Conservation (phyloP, 92 coral and sea anemone species). For the Hydrozoanthus gracilis region DNA sequence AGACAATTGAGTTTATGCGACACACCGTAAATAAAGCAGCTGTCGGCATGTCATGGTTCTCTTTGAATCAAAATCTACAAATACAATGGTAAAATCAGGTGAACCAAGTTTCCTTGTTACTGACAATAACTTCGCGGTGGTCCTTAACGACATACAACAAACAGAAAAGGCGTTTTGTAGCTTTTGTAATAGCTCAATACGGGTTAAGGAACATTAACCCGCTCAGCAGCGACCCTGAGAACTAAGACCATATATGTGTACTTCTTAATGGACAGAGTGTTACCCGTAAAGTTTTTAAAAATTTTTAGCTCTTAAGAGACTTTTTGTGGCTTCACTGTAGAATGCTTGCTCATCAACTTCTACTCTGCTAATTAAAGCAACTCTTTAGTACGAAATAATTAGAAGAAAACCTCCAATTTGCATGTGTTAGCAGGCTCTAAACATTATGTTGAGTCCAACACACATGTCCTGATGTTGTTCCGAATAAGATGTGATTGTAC, state of each 20-base stretch:
- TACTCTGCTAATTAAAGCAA: background rate
- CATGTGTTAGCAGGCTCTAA: conserved; percentile 4
- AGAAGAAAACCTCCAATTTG: background rate
- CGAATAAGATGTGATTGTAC: too few relatives aligned
- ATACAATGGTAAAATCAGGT: conserved; percentile 24
- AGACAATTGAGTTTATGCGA: conserved; percentile 32
- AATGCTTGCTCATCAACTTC: background rate
- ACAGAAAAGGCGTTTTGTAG: conserved; percentile 21
- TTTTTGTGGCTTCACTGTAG: background rate
- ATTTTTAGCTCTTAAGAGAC: background rate
- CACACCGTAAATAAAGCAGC: conserved; percentile 21
- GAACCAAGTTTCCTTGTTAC: background rate
- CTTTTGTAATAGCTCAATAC: conserved; percentile 8
- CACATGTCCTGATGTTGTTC: too few relatives aligned
- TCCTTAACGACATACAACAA: conserved; percentile 30
- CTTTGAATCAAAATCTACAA: conserved; percentile 40
- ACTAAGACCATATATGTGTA: background rate
- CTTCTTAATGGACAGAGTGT: background rate
- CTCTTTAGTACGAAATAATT: background rate
- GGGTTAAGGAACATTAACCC: conserved; percentile 12
- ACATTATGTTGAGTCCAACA: background rate
- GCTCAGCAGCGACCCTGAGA: background rate
- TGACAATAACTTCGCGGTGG: conserved; percentile 53
- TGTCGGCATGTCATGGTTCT: conserved; percentile 42
- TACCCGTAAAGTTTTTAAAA: background rate